A percentile compares a stretch with the other conserved stretches of the same genome.
These are phyloP conservation scores for Bolborhynchus lineola DNA, from an alignment of 2,113 vertebrate species.

Conservation along the genomic window DNA sequence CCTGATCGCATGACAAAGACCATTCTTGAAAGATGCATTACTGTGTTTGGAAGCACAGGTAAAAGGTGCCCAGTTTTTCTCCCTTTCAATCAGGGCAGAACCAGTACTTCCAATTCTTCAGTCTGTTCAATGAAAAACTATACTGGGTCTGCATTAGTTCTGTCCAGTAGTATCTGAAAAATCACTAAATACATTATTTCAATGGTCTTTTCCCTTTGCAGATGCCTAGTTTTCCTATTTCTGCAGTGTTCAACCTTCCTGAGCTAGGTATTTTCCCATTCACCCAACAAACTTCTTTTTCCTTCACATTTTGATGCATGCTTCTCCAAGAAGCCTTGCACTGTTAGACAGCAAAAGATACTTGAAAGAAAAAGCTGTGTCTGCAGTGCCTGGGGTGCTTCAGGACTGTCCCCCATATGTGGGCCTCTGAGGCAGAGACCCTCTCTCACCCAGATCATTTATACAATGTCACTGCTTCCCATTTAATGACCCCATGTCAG, in stretches of 20 bases:
- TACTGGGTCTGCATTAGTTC: background rate
- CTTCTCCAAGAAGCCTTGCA: background rate
- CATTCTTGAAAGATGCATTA: background rate
- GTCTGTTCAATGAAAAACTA: background rate
- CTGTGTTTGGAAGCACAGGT: background rate
- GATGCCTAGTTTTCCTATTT: background rate
- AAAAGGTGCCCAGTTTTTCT: accelerated
- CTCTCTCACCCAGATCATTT: background rate
- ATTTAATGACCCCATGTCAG: background rate
- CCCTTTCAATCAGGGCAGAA: background rate
- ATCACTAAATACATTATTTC: background rate
- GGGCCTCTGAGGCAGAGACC: background rate
- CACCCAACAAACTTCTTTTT: background rate
- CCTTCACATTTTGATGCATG: background rate
- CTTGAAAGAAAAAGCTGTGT: background rate
- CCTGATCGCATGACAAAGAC: background rate
- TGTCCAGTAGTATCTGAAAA: background rate
- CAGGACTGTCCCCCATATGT: background rate
- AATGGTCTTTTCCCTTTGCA: background rate
- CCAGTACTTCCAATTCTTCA: background rate
- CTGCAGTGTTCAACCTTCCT: background rate
- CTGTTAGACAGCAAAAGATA: background rate
- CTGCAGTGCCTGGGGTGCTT: background rate
- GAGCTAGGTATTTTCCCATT: background rate
- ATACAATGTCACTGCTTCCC: background rate